Evolutionary conservation across 37 sponge, comb jelly and placozoan species (phyloP).

Genomic region (Mnemiopsis leidyi): DNA sequence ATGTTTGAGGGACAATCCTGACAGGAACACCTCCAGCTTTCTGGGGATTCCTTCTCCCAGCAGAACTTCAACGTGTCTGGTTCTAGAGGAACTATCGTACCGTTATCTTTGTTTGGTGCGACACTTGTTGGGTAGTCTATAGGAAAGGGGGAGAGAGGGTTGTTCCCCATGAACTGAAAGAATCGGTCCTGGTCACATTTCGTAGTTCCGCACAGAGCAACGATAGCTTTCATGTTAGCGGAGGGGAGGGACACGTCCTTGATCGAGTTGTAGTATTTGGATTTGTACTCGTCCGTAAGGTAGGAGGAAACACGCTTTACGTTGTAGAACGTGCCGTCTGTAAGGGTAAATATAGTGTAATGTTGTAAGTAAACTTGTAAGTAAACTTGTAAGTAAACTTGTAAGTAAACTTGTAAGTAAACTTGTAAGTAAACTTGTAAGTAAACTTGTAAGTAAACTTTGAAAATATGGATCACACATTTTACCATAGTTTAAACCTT

Average conservation of each 20-base stretch:
- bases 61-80: slow-evolving; percentile 1
- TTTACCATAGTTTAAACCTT: too few relatives aligned
- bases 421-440: too few relatives aligned
- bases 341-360: background rate
- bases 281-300: background rate
- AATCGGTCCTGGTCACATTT: background rate
- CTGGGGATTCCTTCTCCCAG: slow-evolving; percentile 46
- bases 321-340: background rate
- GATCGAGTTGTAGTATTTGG: slow-evolving; percentile 53
- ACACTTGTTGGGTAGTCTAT: background rate
- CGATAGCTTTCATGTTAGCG: slow-evolving; percentile 61
- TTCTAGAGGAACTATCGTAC: slow-evolving; percentile 10
- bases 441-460: too few relatives aligned
- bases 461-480: too few relatives aligned
- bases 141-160: slow-evolving; percentile 56
- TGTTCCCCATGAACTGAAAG: slow-evolving; percentile 41
- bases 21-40: slow-evolving; percentile 53
- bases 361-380: too few relatives aligned
- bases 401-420: too few relatives aligned
- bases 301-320: background rate
- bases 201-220: slow-evolving; percentile 30
- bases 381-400: too few relatives aligned
- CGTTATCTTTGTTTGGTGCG: background rate
- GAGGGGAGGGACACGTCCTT: slow-evolving; percentile 60
- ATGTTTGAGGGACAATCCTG: slow-evolving; percentile 32